Base-by-base conservation (phyloP, 2,888 invertebrate species). In the Pachliopta kotzebuea region DNA sequence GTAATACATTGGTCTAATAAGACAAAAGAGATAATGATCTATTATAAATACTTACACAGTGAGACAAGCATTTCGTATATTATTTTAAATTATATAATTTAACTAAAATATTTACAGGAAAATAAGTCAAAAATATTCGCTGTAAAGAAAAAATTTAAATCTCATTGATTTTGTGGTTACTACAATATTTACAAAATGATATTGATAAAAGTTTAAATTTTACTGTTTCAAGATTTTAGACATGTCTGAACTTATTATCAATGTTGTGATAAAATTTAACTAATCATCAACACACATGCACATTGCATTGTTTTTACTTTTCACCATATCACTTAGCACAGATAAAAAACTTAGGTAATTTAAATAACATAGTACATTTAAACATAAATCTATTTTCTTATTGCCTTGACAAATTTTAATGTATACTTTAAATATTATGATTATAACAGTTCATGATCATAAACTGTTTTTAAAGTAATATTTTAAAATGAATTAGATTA, bases 31-130 rank as follows among this genome's bases (percentile, higher is more conserved):
- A 37, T 14, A 37, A 14, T 11, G 14, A 37, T 24, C 4, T 4
- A 8, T 3, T 6, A 50, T 50, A 50, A 37, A 50, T 69, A 73
- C 76, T 72, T 73, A 81, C 81, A 72, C 57, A 79, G 69, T 65
- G 74, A 69, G 76, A 69, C 77, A 76, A 79, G 20, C 56, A 67
- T 62, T 56, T 70, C 60, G 8, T 4, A 29, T 11, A 8, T n/a
- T 18, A 20, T 29, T n/a, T 18, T 18, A 26, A 21, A 54, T 26
- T 26, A 26, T 18, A n/a, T 23, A 54, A 26, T 54, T 54, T 54
- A 18, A n/a, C 23, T 26, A 26, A 45, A 45, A 18, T 53, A 18
- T 54, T 54, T 26, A 54, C 54, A 54, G 7, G 26, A 54, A 54
- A 26, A 26, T 17, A 18, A 21, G 23, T 21, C 18, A 18, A 45